Conservation (phyloP, 2,888 invertebrate species). For the Sympetrum striolatum region DNA sequence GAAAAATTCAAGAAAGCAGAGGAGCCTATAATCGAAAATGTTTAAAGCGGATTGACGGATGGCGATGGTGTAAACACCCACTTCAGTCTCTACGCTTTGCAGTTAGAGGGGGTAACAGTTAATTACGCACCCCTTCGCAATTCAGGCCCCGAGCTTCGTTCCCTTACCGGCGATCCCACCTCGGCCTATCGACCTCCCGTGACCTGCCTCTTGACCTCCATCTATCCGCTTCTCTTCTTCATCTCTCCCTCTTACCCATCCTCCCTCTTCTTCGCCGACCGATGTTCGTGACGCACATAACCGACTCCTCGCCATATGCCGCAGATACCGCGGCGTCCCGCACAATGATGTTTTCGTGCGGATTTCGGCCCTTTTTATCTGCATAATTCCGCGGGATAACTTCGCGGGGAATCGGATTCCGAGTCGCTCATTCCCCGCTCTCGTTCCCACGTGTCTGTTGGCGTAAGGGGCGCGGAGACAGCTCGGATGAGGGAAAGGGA, state of each 20-base stretch:
- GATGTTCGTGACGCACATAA: neutral
- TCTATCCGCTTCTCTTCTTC: too few relatives aligned
- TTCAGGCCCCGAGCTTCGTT: too few relatives aligned
- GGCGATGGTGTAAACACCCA: too few relatives aligned
- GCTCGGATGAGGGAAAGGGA: neutral
- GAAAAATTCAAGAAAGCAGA: too few relatives aligned
- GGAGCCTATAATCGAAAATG: too few relatives aligned
- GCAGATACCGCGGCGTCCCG: neutral
- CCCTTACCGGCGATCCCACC: too few relatives aligned
- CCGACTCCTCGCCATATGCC: neutral
- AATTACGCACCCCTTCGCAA: too few relatives aligned
- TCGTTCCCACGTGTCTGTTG: slow-evolving; percentile 10
- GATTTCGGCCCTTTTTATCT: neutral
- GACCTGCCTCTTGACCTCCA: too few relatives aligned
- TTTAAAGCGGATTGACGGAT: too few relatives aligned
- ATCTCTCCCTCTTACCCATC: neutral
- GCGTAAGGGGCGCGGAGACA: neutral
- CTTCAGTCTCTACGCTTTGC: too few relatives aligned
- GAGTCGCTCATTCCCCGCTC: neutral
- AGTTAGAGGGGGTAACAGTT: too few relatives aligned
- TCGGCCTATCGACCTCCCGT: too few relatives aligned
- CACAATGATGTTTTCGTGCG: neutral
- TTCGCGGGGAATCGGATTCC: neutral
- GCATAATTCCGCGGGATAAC: neutral
- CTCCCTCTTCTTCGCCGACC: neutral